Conservation (phyloP, 2,113 vertebrate genomes). For the Corythornis cristatus region DNA sequence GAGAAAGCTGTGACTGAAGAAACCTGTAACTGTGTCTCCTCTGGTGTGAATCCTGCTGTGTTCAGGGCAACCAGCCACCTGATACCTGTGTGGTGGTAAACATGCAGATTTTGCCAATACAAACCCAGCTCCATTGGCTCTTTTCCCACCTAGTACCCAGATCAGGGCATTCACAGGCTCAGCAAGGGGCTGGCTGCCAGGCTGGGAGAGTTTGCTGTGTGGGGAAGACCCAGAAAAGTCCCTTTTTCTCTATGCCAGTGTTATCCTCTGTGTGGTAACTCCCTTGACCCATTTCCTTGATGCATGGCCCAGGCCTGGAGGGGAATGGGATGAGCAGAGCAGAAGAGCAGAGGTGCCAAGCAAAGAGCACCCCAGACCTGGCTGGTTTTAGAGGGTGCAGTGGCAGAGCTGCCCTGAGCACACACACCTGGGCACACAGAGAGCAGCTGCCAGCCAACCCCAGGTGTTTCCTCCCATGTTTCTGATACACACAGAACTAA, state of each 20-base stretch:
- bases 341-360: neutral
- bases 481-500: neutral
- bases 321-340: neutral
- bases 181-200: neutral
- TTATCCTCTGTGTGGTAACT: neutral
- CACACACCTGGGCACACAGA: neutral
- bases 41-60: rapidly evolving
- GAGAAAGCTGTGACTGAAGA: neutral
- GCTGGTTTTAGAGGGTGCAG: neutral
- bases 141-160: neutral
- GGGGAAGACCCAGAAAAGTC: neutral
- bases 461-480: neutral
- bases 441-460: rapidly evolving
- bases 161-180: neutral
- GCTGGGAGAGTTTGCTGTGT: neutral
- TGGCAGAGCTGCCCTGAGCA: neutral
- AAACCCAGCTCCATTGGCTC: neutral
- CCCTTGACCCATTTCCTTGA: rapidly evolving
- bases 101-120: neutral
- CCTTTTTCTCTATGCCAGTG: neutral
- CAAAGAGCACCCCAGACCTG: rapidly evolving
- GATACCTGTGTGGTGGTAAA: neutral
- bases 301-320: neutral
- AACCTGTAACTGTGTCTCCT: neutral
- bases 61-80: neutral